These are phyloP conservation scores for Gisinianus flammeolus DNA, from an alignment of 2,888 invertebrate species.

Conservation along the genomic window DNA sequence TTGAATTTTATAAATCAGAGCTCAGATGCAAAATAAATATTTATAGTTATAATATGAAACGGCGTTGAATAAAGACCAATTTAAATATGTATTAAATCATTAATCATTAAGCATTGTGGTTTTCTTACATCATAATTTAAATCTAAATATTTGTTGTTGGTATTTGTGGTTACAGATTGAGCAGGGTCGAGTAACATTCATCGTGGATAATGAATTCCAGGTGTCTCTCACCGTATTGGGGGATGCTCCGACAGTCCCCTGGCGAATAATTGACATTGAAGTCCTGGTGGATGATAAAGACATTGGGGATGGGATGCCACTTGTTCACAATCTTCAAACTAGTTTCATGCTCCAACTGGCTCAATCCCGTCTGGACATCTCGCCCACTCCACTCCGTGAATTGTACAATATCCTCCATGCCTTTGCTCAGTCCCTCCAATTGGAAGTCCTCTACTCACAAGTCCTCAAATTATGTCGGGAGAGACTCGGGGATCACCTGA, in stretches of 20 bases:
- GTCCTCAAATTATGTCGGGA: slow-evolving; percentile 86
- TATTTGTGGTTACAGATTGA: slow-evolving; percentile 70
- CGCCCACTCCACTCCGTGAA: slow-evolving; percentile 77
- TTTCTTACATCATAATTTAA: too few relatives aligned
- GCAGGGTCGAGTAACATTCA: slow-evolving; percentile 91
- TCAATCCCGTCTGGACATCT: slow-evolving; percentile 80
- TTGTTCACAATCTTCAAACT: slow-evolving; percentile 93
- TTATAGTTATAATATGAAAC: too few relatives aligned
- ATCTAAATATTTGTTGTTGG: background rate
- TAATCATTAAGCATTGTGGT: too few relatives aligned
- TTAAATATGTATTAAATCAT: too few relatives aligned
- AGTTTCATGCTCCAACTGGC: slow-evolving; percentile 93
- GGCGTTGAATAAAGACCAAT: too few relatives aligned
- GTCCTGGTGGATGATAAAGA: slow-evolving; percentile 96
- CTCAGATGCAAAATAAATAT: too few relatives aligned
- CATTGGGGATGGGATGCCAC: slow-evolving; percentile 93
- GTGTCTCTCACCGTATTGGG: slow-evolving; percentile 97
- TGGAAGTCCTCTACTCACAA: slow-evolving; percentile 88
- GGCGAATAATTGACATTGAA: slow-evolving; percentile 93
- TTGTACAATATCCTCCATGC: slow-evolving; percentile 85
- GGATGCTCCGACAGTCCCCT: slow-evolving; percentile 88
- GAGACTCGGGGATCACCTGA: slow-evolving; percentile 84
- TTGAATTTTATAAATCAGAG: too few relatives aligned
- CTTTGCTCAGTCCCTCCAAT: slow-evolving; percentile 92
- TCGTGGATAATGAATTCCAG: slow-evolving; percentile 94